These are phyloP conservation scores for Ptilodon capucinus DNA, from an alignment of 2,888 invertebrate species.

Conservation along the genomic window DNA sequence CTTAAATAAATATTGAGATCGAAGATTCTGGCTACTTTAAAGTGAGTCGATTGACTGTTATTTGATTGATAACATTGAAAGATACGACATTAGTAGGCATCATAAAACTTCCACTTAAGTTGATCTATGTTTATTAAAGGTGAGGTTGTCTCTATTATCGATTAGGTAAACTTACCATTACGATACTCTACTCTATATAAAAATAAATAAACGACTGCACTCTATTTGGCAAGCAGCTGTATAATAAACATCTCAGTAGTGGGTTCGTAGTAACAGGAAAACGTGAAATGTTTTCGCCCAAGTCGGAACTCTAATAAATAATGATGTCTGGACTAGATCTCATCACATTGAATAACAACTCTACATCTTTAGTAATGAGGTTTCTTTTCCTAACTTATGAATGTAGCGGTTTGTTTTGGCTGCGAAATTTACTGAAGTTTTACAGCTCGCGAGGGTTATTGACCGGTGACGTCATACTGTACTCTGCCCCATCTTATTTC, in stretches of 20 bases:
- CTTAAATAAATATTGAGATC: no score
- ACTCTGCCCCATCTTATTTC: conserved; percentile 38
- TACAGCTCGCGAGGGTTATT: conserved; percentile 55
- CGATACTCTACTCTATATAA: not conserved
- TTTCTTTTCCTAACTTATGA: conserved; percentile 26
- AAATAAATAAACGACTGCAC: not conserved
- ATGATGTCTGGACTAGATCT: conserved; percentile 15
- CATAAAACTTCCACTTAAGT: not conserved
- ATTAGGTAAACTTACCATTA: not conserved
- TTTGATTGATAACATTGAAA: no score
- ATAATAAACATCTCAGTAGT: conserved; percentile 36
- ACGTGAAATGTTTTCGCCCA: conserved; percentile 31
- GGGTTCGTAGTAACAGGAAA: conserved; percentile 47
- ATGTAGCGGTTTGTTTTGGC: conserved; percentile 62
- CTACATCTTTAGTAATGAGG: conserved; percentile 21
- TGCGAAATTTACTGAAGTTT: conserved; percentile 70
- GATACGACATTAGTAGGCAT: no score
- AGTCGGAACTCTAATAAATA: conserved; percentile 31
- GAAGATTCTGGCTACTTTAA: no score
- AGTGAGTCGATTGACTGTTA: no score
- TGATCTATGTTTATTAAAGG: not conserved
- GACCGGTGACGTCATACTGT: conserved; percentile 65
- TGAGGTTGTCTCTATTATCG: no score
- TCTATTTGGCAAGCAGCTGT: conserved; percentile 19
- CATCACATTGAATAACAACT: conserved; percentile 23